Percentiles rank a stretch among this genome's conserved stretches.
Evolutionary conservation across 2,888 invertebrate genomes (phyloP).

Genomic region (Palloptera scutellata): DNA sequence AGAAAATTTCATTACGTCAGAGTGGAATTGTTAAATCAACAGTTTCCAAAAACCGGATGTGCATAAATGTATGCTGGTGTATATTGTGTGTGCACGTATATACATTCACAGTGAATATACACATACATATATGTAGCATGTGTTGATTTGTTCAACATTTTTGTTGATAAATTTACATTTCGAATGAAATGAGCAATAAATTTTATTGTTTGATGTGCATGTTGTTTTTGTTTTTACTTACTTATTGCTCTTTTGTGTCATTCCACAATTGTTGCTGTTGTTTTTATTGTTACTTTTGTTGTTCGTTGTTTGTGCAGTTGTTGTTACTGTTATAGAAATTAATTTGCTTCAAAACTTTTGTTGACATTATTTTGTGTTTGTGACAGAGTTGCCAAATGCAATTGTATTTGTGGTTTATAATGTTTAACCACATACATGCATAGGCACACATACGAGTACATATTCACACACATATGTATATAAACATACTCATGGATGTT

Average conservation of each 20-base stretch:
- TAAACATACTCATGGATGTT: background rate
- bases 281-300: background rate
- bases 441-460: no score
- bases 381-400: constrained; percentile 6
- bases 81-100: background rate
- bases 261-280: constrained; percentile 4
- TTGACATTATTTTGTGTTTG: constrained; percentile 27
- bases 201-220: constrained; percentile 14
- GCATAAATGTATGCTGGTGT: background rate
- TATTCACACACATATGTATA: constrained; percentile 5
- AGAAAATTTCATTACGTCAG: background rate
- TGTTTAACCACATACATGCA: background rate
- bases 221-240: background rate
- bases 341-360: constrained; percentile 30
- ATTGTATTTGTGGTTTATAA: constrained; percentile 18
- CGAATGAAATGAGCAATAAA: constrained; percentile 30
- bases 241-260: background rate
- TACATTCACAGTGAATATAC: background rate
- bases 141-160: constrained; percentile 30
- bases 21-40: background rate
- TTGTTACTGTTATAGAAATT: constrained; percentile 18
- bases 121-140: background rate
- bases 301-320: background rate
- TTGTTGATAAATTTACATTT: constrained; percentile 34
- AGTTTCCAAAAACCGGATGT: background rate